Evolutionary conservation across 2,888 invertebrate species (phyloP), one percentile per base, ranked within the genome.

Genomic region (Ctena decussata): DNA sequence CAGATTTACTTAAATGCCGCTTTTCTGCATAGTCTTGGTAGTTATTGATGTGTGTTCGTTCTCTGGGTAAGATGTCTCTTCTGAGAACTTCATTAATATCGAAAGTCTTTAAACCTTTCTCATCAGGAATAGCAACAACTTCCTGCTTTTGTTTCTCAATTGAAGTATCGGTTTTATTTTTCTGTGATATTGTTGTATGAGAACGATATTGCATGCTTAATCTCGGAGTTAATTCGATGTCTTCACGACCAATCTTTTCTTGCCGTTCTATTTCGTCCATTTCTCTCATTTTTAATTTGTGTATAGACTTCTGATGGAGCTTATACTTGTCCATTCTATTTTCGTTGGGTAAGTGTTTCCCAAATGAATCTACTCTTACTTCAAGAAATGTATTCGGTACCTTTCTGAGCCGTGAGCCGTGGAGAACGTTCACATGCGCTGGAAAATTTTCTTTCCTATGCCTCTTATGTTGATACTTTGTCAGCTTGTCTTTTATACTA

Each of bases 351-450:
- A 85, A 72, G 77, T 86, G 80, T 76, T 76, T 89, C 5, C 86
- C 89, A n/a, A 89, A 89, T 3, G 86, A 86, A 77, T 89, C 86
- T 1, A 84, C 86, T 18, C 83, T 78, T 37, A 89, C 44, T 70
- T 89, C 86, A 21, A 89, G 71, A 76, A 77, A 89, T 11, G 89
- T 89, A 65, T 86, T 89, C 8, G 86, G 89, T 24, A 89, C 78
- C 75, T 76, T 79, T 27, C 73, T 72, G 32, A 79, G 72, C 73
- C 78, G 83, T 3, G 86, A 72, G 0, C 86, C 84, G 35, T 78
- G 53, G 32, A 49, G 72, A 6, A 82, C 69, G 37, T 84, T 78
- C 15, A 84, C 75, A 27, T 79, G 80, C 57, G 84, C 76, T 5
- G 82, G 86, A 73, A 84, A 80, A 24, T 86, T 69, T n/a, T n/a